Conservation (phyloP, 2,797 vertebrate species). For the Premnoplex brunnescens region DNA sequence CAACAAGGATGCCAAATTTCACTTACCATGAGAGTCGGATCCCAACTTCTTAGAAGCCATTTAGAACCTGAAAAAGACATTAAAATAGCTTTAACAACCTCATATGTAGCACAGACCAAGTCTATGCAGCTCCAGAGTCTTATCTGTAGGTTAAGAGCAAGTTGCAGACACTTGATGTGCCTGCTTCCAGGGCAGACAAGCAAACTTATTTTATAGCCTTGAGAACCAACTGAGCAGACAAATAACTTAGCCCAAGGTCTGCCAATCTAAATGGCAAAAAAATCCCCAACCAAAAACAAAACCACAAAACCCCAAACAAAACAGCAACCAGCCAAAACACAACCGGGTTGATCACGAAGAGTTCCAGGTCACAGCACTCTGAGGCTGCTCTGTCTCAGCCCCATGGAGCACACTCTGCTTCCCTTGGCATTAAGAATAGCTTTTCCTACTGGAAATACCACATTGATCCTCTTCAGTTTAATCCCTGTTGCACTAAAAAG, state of each 20-base stretch:
- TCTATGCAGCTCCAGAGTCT: neutral
- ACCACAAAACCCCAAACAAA: neutral
- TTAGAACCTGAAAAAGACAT: slow-evolving; percentile 88
- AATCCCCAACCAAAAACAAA: neutral
- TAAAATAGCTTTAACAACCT: slow-evolving; percentile 2
- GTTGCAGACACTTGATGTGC: neutral
- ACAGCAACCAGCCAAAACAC: neutral
- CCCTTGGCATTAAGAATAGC: neutral
- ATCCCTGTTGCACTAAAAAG: neutral
- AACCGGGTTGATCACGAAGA: neutral
- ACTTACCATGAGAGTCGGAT: slow-evolving; percentile 92
- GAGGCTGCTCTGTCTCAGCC: neutral
- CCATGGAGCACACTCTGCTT: neutral
- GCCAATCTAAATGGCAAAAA: neutral
- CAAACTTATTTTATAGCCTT: neutral
- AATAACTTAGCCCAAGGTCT: neutral
- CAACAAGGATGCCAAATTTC: neutral
- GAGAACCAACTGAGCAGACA: neutral
- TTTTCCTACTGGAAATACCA: slow-evolving; percentile 26
- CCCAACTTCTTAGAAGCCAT: slow-evolving; percentile 98
- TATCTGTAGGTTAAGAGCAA: neutral
- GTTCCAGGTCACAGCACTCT: neutral
- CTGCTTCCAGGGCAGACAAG: neutral
- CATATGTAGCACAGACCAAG: neutral
- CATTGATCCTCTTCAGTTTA: slow-evolving; percentile 32